Conservation (phyloP, 2,113 vertebrate genomes). For the Paralichthys olivaceus region DNA sequence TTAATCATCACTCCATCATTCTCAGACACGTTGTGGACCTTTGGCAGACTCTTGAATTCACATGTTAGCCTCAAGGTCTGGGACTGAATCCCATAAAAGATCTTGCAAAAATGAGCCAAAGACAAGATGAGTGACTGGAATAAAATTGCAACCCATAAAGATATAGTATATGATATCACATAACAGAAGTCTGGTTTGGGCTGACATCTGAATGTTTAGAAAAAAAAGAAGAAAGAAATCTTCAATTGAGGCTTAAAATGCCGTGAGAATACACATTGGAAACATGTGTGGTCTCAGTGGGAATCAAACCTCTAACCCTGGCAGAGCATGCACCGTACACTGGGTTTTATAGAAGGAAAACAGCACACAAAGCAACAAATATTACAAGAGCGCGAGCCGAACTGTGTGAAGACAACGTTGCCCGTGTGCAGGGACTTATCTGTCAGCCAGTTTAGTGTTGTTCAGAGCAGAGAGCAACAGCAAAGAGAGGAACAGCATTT, state of each 20-base stretch:
- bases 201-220: slow-evolving; percentile 42
- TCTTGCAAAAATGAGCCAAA: background rate
- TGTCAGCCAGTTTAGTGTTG: slow-evolving; percentile 34
- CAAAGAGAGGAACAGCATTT: background rate
- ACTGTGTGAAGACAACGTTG: background rate
- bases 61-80: slow-evolving; percentile 16
- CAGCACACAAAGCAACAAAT: background rate
- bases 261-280: slow-evolving; percentile 29
- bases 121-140: slow-evolving; percentile 34
- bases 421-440: background rate
- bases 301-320: slow-evolving; percentile 24
- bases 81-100: slow-evolving; percentile 29
- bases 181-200: slow-evolving; percentile 51
- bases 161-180: slow-evolving; percentile 37
- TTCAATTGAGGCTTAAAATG: slow-evolving; percentile 11
- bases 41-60: slow-evolving; percentile 37
- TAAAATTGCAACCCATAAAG: slow-evolving; percentile 35
- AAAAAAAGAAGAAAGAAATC: slow-evolving; percentile 4
- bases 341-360: slow-evolving; percentile 2
- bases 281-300: slow-evolving; percentile 37
- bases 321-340: slow-evolving; percentile 2
- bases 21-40: slow-evolving; percentile 1
- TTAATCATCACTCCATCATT: slow-evolving; percentile 6
- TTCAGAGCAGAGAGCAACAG: slow-evolving; percentile 4
- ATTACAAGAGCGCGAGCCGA: background rate